Base-by-base conservation (phyloP, 2,797 vertebrate genomes). In the Orestias chungarensis region DNA sequence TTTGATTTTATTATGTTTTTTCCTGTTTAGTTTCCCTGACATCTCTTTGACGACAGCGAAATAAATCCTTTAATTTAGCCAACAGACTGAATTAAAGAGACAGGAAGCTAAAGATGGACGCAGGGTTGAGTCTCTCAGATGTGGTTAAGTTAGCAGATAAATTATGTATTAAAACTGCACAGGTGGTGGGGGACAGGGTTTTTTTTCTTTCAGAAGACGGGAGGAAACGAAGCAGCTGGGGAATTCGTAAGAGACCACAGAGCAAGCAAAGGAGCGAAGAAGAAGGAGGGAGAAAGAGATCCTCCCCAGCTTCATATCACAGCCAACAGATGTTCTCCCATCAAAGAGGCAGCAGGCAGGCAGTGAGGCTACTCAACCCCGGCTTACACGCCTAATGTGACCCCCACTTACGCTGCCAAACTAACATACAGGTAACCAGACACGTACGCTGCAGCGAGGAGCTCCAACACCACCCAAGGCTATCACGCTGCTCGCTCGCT, bases 161-260 rank as follows among this genome's bases (percentile, higher is more conserved):
- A 94, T 94, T 91, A 93, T 94, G 91, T 91, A 94, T 94, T 93
- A 91, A 92, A 94, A 93, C 86, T 81, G 90, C 89, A 92, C 92
- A 91, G 91, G 92, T 93, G 93, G 91, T 66, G 57, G 75, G 64
- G 87, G 88, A 90, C 86, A 87, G 76, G 89, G 75, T 88, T n/a
- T 38, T 61, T 38, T 31, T 2, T 31, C 31, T 90, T 89, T 86
- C 76, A 69, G 84, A 81, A 79, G 79, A 70, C 59, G 78, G 86
- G 73, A 79, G 83, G 85, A 71, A 76, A 82, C 29, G 1, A 70
- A 80, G 84, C 87, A 88, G 86, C 87, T 86, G 84, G 87, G 85
- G 87, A 86, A 87, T 89, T 85, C 76, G 86, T 78, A 83, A 77
- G 84, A 81, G 71, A 79, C 12, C 59, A 74, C 82, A 76, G 81